Conservation (phyloP, 2,113 vertebrate species). For the Gasterosteus nipponicus region DNA sequence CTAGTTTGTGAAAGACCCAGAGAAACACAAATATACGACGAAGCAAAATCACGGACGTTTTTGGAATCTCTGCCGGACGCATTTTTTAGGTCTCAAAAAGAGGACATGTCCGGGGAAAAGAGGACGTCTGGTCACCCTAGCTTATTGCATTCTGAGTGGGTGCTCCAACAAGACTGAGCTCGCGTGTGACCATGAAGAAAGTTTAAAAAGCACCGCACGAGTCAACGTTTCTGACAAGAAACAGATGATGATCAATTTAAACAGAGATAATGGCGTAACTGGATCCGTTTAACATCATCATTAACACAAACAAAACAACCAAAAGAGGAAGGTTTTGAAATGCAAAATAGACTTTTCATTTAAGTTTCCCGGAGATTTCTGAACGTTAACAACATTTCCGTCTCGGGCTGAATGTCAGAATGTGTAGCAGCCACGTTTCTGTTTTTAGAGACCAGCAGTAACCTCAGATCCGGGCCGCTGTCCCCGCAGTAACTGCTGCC, state of each 20-base stretch:
- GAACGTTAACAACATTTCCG: neutral
- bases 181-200: no score
- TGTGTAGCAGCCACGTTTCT: conserved; percentile 3
- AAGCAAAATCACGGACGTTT: no score
- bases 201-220: neutral
- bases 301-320: neutral
- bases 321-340: neutral
- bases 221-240: neutral
- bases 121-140: no score
- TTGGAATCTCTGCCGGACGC: no score
- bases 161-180: no score
- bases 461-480: conserved; percentile 32
- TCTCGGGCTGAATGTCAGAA: conserved; percentile 3
- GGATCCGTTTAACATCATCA: neutral
- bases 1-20: no score
- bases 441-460: conserved; percentile 29
- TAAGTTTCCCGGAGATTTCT: neutral
- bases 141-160: no score
- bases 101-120: no score
- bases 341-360: neutral
- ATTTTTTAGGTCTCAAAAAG: no score
- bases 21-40: no score
- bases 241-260: neutral
- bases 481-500: conserved; percentile 51
- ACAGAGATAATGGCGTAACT: neutral